phyloP scores from a whole-genome alignment of 2,797 vertebrate genomes.

The Falco peregrinus region DNA sequence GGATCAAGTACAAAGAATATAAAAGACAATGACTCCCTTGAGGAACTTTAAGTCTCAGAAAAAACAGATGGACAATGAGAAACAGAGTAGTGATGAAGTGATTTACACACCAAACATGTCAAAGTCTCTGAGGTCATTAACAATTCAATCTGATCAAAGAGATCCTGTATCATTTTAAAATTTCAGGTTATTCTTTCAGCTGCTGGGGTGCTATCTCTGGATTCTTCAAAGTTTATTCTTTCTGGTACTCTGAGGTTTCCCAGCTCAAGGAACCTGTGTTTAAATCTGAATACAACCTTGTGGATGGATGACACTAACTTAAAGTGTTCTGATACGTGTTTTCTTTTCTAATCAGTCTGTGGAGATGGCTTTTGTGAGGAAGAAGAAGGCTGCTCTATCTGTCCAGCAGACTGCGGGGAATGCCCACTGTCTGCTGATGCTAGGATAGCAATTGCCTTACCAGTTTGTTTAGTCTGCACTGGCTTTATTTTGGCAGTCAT shows the following conservation, averaged over 20 bases:
- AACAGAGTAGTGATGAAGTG: neutral
- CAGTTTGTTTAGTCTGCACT: slow-evolving; percentile 77
- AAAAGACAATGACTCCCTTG: neutral
- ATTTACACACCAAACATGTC: neutral
- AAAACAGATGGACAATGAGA: neutral
- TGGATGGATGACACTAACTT: neutral
- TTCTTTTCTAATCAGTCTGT: slow-evolving; percentile 69
- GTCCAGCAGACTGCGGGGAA: slow-evolving; percentile 84
- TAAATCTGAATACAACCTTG: neutral
- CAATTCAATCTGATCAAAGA: neutral
- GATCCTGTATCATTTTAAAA: neutral
- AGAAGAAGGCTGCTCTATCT: slow-evolving; percentile 81
- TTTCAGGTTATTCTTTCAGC: neutral
- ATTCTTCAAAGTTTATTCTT: neutral
- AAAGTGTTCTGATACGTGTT: neutral
- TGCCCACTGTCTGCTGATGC: slow-evolving; percentile 75
- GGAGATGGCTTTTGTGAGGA: slow-evolving; percentile 82
- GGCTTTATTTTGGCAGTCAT: slow-evolving; percentile 77
- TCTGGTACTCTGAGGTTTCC: neutral
- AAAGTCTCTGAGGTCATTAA: neutral
- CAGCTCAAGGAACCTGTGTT: neutral
- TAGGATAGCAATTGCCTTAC: slow-evolving; percentile 79
- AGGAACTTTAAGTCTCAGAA: neutral
- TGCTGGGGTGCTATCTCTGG: neutral
- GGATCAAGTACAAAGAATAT: neutral